phyloP scores from a whole-genome alignment of 2,797 vertebrate species.

The Semaprochilodus insignis region DNA sequence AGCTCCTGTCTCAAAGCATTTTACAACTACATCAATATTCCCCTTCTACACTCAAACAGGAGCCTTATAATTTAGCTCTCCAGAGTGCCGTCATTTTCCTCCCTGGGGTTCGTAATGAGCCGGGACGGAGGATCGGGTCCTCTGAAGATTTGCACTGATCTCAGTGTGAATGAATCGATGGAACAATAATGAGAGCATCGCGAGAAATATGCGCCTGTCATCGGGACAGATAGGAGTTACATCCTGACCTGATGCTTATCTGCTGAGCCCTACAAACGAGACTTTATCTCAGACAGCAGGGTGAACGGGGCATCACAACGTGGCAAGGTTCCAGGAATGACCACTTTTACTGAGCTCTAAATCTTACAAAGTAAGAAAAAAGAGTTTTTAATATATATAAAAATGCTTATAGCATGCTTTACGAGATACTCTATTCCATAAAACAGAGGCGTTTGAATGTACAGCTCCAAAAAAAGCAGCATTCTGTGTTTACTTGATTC shows the following conservation, averaged over 20 bases:
- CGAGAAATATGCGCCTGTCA: constrained; percentile 42
- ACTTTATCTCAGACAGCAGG: background rate
- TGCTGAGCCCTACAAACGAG: background rate
- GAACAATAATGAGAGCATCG: constrained; percentile 43
- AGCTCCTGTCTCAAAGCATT: constrained; percentile 15
- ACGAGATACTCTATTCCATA: background rate
- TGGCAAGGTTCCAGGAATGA: background rate
- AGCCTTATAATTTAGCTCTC: constrained; percentile 18
- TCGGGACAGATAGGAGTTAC: background rate
- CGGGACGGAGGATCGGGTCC: background rate
- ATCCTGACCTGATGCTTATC: constrained; percentile 1
- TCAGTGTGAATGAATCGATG: constrained; percentile 38
- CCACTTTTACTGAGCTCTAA: background rate
- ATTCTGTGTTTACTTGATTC: too few relatives aligned
- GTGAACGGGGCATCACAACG: background rate
- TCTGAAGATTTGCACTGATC: constrained; percentile 41
- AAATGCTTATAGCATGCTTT: background rate
- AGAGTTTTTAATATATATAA: background rate
- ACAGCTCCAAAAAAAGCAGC: too few relatives aligned
- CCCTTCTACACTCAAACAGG: background rate
- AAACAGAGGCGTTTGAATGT: background rate
- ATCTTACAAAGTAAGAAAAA: background rate
- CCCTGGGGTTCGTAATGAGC: constrained; percentile 22
- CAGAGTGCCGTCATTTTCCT: constrained; percentile 28
- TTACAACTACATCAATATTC: constrained; percentile 20